Evolutionary conservation across 2,113 vertebrate species (phyloP).

Genomic region (Brienomyrus brachyistius): DNA sequence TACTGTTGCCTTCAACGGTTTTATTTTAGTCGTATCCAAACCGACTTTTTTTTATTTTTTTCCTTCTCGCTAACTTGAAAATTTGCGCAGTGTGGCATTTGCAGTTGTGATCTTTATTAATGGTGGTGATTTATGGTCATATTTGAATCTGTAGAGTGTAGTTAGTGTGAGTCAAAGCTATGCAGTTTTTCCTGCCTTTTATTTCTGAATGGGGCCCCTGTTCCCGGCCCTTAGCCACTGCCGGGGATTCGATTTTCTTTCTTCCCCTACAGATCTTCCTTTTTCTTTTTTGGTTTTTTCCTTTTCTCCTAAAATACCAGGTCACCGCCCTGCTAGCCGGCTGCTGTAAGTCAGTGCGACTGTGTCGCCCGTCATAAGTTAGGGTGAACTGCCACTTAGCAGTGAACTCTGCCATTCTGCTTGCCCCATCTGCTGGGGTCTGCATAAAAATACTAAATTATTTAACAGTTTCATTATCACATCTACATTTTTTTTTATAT

Average conservation of each 20-base stretch:
- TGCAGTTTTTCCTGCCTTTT: conserved; percentile 3
- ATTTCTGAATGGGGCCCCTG: neutral
- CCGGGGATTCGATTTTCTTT: neutral
- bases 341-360: neutral
- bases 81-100: conserved; percentile 7
- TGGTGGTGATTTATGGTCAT: conserved; percentile 1
- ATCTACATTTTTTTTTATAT: neutral
- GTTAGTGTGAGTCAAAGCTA: conserved; percentile 5
- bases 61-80: neutral
- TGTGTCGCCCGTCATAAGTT: neutral
- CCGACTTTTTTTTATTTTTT: neutral
- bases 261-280: neutral
- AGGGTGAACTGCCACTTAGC: neutral
- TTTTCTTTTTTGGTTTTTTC: neutral
- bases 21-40: conserved; percentile 11
- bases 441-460: neutral
- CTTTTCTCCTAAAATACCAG: neutral
- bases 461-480: neutral
- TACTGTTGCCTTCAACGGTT: neutral
- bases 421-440: neutral
- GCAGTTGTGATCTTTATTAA: conserved; percentile 3
- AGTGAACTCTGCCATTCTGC: neutral
- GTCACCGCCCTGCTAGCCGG: neutral
- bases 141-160: neutral
- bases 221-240: neutral